Evolutionary conservation across 2,113 vertebrate species (phyloP).

Genomic region (Sakesphorus luctuosus): DNA sequence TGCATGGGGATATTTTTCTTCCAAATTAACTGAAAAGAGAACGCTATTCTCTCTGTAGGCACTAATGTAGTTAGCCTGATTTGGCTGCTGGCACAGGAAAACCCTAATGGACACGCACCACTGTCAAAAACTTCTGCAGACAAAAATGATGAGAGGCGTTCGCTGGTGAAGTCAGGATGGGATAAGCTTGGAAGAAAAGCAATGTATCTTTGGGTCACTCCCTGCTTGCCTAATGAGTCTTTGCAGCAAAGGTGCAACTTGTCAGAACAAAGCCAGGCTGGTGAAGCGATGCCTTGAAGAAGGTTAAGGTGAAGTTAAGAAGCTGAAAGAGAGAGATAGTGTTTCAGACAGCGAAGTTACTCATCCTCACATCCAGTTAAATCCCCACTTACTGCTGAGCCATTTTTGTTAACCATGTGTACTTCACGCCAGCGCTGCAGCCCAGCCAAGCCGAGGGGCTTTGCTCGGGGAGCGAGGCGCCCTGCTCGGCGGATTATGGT

Average conservation of each 20-base stretch:
- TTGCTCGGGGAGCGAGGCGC: not conserved
- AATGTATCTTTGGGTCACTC: not conserved
- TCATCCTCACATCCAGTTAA: conserved; percentile 23
- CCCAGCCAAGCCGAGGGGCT: not conserved
- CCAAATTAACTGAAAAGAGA: not conserved
- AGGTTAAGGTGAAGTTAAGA: conserved; percentile 9
- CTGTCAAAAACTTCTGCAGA: conserved; percentile 33
- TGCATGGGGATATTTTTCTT: not conserved
- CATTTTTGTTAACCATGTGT: not conserved
- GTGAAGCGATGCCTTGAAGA: not conserved
- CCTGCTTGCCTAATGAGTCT: not conserved
- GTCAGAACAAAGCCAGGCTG: conserved; percentile 41
- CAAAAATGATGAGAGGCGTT: conserved; percentile 7
- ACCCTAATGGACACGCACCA: not conserved
- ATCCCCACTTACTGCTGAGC: not conserved
- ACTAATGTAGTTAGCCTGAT: not conserved
- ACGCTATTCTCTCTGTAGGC: fast-evolving
- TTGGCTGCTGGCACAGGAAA: not conserved
- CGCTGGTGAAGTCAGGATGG: not conserved
- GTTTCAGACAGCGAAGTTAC: conserved; percentile 38
- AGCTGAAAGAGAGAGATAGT: conserved; percentile 28
- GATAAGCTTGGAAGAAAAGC: conserved; percentile 8
- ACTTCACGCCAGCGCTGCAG: not conserved
- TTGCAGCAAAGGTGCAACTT: conserved; percentile 5
- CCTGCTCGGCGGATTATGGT: not conserved